Base-by-base conservation (phyloP, 2,113 vertebrate genomes). In the Ochotona curzoniae region DNA sequence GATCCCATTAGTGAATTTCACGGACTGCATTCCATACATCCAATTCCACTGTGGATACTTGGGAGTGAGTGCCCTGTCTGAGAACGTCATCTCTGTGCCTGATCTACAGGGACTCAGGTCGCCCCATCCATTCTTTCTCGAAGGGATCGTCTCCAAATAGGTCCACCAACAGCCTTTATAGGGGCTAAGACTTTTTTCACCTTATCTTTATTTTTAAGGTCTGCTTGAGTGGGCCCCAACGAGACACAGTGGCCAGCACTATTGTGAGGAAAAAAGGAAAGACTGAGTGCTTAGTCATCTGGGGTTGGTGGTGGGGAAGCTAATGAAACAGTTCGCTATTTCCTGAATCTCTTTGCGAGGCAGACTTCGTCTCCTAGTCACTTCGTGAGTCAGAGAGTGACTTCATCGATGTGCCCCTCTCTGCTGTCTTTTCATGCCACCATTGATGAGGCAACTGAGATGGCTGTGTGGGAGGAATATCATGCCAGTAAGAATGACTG, bases 381-480 rank as follows among this genome's bases (percentile, higher is more conserved):
- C 54, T 80, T 26, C 87, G 63, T 91, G 96, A 97, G 38, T 94
- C 66, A 82, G 69, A 21, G 38, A 90, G 75, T 91, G 66, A 78
- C 84, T 95, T 86, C 86, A 94, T 0, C 89, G 88, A 96, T 92
- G 69, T 70, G 75, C n/a, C 81, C 63, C 63, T 90, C 60, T 92
- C 35, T n/a, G 60, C 15, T 51, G 87, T 89, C 60, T 83, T 82
- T 84, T 96, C 91, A 93, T 0, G 32, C 23, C 44, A 73, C 51
- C 90, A 92, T 51, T 96, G 88, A 95, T 93, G n/a, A 95, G 76
- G 87, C 38, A 92, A 92, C 2, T 78, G 44, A 94, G 92, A 70
- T 23, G 92, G 60, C 64, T 93, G 84, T 92, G 73, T 96, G 57
- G 81, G 23, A 95, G n/a, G 96, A 49, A 49, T 83, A 92, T 71